These are phyloP conservation scores for Teleiodes luculella DNA, from an alignment of 2,888 invertebrate species.

Conservation along the genomic window DNA sequence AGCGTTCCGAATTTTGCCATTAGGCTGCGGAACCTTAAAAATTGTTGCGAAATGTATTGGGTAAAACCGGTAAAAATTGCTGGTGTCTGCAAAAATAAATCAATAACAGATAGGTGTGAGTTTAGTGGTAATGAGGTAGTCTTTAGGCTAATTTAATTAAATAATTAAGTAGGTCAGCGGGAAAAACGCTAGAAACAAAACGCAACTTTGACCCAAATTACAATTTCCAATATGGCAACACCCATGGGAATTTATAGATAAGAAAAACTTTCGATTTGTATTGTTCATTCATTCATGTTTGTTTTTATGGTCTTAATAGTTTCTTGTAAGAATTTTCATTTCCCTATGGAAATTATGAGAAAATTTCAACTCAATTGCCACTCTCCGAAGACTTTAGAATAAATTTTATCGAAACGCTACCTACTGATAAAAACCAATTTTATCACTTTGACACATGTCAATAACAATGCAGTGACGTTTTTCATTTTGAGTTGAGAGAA, in stretches of 20 bases:
- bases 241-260: slow-evolving; percentile 59
- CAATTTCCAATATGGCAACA: slow-evolving; percentile 53
- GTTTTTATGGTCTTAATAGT: slow-evolving; percentile 44
- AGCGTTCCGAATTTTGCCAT: no score
- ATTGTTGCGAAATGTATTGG: no score
- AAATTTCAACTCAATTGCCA: slow-evolving; percentile 25
- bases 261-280: slow-evolving; percentile 56
- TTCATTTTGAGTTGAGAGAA: slow-evolving; percentile 52
- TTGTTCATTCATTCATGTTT: slow-evolving; percentile 54
- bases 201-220: slow-evolving; percentile 47
- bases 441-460: slow-evolving; percentile 60
- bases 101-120: no score
- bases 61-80: not conserved
- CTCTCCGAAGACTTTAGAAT: not conserved
- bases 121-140: not conserved
- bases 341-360: slow-evolving; percentile 42
- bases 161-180: slow-evolving; percentile 16
- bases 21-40: no score
- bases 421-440: slow-evolving; percentile 36
- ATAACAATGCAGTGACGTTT: slow-evolving; percentile 67
- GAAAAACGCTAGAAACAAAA: slow-evolving; percentile 35
- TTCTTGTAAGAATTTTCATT: slow-evolving; percentile 47
- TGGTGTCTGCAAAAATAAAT: no score
- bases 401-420: slow-evolving; percentile 8
- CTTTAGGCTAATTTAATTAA: not conserved